Evolutionary conservation across 1,140 invertebrate genomes (phyloP).

Genomic region (Samia ricini): DNA sequence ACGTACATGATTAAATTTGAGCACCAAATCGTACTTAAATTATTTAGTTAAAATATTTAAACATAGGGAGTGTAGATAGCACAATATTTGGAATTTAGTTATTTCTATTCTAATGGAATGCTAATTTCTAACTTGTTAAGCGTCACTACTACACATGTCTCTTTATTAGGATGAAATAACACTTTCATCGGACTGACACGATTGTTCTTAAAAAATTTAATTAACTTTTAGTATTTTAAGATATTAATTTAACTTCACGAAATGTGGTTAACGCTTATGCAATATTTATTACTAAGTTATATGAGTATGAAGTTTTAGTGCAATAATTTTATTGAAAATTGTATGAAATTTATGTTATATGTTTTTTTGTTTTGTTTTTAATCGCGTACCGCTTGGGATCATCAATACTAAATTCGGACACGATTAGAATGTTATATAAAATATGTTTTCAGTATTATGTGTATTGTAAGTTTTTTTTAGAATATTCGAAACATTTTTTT

Average conservation of each 20-base stretch:
- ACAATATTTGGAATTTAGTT: conserved; percentile 63
- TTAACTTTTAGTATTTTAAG: conserved; percentile 66
- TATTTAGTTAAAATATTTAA: conserved; percentile 74
- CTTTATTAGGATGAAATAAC: conserved; percentile 46
- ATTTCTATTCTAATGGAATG: conserved; percentile 44
- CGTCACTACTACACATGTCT: conserved; percentile 38
- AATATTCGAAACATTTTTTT: conserved; percentile 61
- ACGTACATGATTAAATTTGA: conserved; percentile 74
- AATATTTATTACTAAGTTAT: conserved; percentile 76
- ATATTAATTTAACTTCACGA: conserved; percentile 63
- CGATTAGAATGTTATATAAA: conserved; percentile 50
- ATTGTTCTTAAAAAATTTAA: conserved; percentile 61
- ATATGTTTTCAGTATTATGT: conserved; percentile 73
- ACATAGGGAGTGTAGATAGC: conserved; percentile 68
- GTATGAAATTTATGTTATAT: conserved; percentile 67
- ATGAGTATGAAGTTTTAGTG: conserved; percentile 66
- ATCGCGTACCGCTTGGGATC: conserved; percentile 41
- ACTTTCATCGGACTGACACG: conserved; percentile 67
- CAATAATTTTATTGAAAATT: conserved; percentile 75
- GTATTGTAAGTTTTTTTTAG: conserved; percentile 63
- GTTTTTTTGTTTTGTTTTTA: conserved; percentile 67
- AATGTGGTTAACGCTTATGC: conserved; percentile 70
- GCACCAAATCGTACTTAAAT: conserved; percentile 76
- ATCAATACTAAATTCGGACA: conserved; percentile 50
- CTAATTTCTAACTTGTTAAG: conserved; percentile 44